phyloP scores from a whole-genome alignment of 1,140 invertebrate genomes.

The Paraescarpia echinospica region DNA sequence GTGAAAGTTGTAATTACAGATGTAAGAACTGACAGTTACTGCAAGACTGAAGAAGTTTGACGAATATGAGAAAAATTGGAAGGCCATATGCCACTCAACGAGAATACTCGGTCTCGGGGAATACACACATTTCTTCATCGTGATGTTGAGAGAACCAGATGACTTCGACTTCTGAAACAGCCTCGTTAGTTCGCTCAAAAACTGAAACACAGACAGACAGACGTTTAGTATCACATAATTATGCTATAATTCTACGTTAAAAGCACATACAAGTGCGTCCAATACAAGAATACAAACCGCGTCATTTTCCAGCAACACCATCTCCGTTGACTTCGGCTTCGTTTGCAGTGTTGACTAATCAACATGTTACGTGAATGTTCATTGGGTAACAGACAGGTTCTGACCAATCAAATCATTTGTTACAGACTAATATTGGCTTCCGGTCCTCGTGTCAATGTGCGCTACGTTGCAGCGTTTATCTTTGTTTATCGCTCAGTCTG shows the following conservation, averaged over 20 bases:
- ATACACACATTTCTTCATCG: conserved; percentile 61
- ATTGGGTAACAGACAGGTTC: not conserved
- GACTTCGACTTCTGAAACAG: conserved; percentile 58
- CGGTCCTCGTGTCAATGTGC: not conserved
- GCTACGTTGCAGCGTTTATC: not conserved
- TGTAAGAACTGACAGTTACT: not conserved
- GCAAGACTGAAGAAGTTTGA: not conserved
- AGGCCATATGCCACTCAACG: conserved; percentile 1
- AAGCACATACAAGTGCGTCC: conserved; percentile 11
- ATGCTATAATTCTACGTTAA: conserved; percentile 9
- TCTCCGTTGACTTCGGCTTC: conserved; percentile 10
- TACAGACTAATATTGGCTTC: not conserved
- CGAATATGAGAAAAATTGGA: not conserved
- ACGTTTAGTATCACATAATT: conserved; percentile 15
- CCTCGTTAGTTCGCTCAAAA: conserved; percentile 59
- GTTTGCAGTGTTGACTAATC: not conserved
- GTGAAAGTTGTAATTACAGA: not conserved
- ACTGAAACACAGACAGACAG: conserved; percentile 46
- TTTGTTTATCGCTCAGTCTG: not conserved
- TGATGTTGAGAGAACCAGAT: conserved; percentile 54
- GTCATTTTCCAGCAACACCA: conserved; percentile 46
- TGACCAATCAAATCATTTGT: not conserved
- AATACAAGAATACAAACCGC: conserved; percentile 33
- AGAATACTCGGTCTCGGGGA: not conserved
- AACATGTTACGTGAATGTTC: conserved; percentile 22